Evolutionary conservation across 1,140 invertebrate genomes (phyloP).

Genomic region (Alviniconcha marisindica): DNA sequence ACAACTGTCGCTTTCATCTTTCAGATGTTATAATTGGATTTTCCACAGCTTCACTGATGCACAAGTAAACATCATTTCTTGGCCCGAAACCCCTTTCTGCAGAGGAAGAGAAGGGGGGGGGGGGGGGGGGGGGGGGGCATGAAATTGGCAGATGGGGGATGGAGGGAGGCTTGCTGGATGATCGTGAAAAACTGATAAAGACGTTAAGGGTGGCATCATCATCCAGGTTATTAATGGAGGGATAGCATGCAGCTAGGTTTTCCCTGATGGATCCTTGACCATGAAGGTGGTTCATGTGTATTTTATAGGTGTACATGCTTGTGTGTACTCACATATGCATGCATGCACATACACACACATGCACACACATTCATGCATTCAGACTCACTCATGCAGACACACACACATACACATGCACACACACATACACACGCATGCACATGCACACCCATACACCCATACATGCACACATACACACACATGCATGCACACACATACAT

Average conservation of each 20-base stretch:
- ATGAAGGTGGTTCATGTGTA: neutral
- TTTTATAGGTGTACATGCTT: neutral
- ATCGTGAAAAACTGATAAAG: neutral
- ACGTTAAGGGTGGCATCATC: no score
- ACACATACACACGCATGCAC: neutral
- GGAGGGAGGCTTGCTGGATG: no score
- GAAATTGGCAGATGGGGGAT: no score
- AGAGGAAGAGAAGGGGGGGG: no score
- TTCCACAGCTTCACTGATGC: no score
- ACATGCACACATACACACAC: constrained; percentile 4
- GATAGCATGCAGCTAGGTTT: neutral
- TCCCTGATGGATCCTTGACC: neutral
- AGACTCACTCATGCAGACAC: neutral
- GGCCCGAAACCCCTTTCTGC: no score
- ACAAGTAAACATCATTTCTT: no score
- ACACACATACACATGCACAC: neutral
- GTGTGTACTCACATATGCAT: neutral
- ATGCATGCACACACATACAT: neutral
- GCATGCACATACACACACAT: neutral
- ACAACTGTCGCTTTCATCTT: no score
- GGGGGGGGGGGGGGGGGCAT: no score
- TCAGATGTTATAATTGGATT: no score
- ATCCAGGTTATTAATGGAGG: no score
- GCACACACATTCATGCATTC: neutral
- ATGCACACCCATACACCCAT: neutral